Base-by-base conservation (phyloP, 2,113 vertebrate species). In the Salvelinus fontinalis region DNA sequence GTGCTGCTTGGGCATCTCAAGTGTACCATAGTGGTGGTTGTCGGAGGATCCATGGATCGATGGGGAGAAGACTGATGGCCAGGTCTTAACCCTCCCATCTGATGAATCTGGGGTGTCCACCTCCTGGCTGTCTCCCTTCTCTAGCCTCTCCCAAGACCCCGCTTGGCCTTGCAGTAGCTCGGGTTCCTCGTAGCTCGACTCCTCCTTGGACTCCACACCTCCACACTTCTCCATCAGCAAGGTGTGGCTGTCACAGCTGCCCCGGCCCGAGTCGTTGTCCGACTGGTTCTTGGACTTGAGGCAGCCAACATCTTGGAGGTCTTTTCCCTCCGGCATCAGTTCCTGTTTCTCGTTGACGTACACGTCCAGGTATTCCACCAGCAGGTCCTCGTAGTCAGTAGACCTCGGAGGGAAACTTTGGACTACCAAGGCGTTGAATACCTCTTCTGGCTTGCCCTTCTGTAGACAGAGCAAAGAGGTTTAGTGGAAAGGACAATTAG, bases 331-430 rank as follows among this genome's bases (percentile, higher is more conserved):
- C 31, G 94, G 89, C 85, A 95, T 90, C 39, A 94, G 82, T 12
- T 95, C 93, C 75, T 92, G 94, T 64, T 94, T 93, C 13, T 95
- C 94, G 0, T 89, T 92, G 77, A 95, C 90, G 1, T 95, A 93
- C 1, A 99, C 95, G 84, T 98, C 96, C 70, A 99, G 79, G 83
- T 95, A 97, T 75, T 97, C 96, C 84, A 98, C 94, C 85, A 97
- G 90, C 59, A 97, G 84, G 65, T 98, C 95, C n/a, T 97, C 95
- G 1, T 88, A 95, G 79, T 94, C 93, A 24, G 84, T 80, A 1
- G 92, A 88, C 22, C 90, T 93, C 3, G 95, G 95, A 67, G 96
- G 96, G 75, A 98, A 97, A 78, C 94, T 92, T 5, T 95, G 95
- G 79, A 95, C 94, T 65, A 94, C 92, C 75, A 98, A 89, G 11